Conservation (phyloP, 2,113 vertebrate genomes). For the Danio rerio region DNA sequence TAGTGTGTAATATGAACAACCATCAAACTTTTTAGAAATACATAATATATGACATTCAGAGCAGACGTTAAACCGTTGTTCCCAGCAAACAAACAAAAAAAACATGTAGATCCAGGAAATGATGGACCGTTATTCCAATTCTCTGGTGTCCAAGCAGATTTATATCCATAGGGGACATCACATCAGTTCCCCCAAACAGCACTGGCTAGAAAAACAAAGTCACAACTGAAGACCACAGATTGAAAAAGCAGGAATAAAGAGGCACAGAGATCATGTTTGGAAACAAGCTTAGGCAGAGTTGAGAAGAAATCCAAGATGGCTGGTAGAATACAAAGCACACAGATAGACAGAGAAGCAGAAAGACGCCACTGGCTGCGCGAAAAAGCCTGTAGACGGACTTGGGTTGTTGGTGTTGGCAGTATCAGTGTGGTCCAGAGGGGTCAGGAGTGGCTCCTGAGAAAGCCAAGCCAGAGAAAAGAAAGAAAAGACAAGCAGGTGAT, state of each 20-base stretch:
- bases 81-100: not conserved
- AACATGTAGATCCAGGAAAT: not conserved
- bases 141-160: conserved; percentile 35
- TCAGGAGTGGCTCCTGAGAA: conserved; percentile 58
- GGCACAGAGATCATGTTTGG: conserved; percentile 53
- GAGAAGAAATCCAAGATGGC: conserved; percentile 33
- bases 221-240: conserved; percentile 50
- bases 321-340: conserved; percentile 37
- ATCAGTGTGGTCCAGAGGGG: conserved; percentile 48
- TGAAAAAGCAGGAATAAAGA: conserved; percentile 47
- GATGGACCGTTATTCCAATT: conserved; percentile 24
- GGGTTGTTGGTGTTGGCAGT: conserved; percentile 47
- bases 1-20: conserved; percentile 11
- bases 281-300: conserved; percentile 31
- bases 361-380: conserved; percentile 25
- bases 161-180: conserved; percentile 33
- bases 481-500: conserved; percentile 41
- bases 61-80: conserved; percentile 20
- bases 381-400: conserved; percentile 49
- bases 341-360: conserved; percentile 43
- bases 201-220: conserved; percentile 61
- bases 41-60: not conserved
- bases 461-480: conserved; percentile 41
- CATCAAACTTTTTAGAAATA: conserved; percentile 18
- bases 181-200: conserved; percentile 52